Evolutionary conservation across 2,888 invertebrate genomes (phyloP), one percentile per base, ranked within the genome.

Genomic region (Crocallis elinguaria): DNA sequence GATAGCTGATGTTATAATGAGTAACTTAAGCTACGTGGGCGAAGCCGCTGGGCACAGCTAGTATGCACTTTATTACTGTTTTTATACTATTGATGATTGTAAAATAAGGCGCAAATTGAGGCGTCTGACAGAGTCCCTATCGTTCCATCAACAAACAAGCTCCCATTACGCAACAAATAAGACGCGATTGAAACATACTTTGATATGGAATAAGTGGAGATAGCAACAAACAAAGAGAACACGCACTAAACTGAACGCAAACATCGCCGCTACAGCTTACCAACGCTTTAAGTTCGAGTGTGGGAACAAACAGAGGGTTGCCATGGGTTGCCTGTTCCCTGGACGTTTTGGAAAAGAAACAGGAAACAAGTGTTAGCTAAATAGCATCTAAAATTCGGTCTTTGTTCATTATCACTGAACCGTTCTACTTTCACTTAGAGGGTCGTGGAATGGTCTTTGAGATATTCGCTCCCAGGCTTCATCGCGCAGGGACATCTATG

Each of bases 271-370:
- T 49, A 30, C 57, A 52, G 59, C 60, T 65, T 62, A 65, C 60
- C 55, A 54, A 61, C 62, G 60, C 62, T 63, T 61, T 57, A 60
- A 57, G 60, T 59, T 55, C 43, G 50, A 66, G 57, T 58, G 60
- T 60, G 57, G 60, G 57, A 45, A 53, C 56, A 64, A 65, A 61
- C 64, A 66, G 32, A 45, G 43, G 42, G 59, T 7, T 37, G 33
- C 48, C 45, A 52, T 27, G 32, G n/a, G n/a, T 21, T 36, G 21
- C 16, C 14, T 19, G 5, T 19, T 29, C 9, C 5, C 12, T 11
- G 42, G 41, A 41, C 19, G 11, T 11, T 45, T 19, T 7, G 11
- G 17, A 2, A 35, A 19, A 11, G n/a, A n/a, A n/a, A n/a, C n/a
- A n/a, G n/a, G n/a, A n/a, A n/a, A n/a, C n/a, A n/a, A n/a, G n/a